These are phyloP conservation scores for Bombus superbus DNA, from an alignment of 1,140 invertebrate genomes.

Conservation along the genomic window DNA sequence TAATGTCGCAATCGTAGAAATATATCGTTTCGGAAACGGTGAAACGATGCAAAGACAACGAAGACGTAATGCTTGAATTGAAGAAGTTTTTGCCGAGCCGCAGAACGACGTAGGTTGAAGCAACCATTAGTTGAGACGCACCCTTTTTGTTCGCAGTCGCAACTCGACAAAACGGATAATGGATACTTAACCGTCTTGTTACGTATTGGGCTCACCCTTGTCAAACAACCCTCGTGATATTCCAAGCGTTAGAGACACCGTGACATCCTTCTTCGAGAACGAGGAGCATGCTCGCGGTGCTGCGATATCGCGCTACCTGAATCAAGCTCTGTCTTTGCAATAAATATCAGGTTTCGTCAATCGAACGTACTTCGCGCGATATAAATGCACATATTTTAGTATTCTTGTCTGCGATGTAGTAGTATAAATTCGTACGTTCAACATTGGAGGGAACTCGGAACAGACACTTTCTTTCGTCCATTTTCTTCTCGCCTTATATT, in stretches of 20 bases:
- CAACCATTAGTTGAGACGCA: conserved; percentile 47
- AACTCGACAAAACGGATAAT: conserved; percentile 55
- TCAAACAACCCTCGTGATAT: conserved; percentile 23
- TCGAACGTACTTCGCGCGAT: too few relatives aligned
- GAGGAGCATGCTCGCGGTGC: background rate
- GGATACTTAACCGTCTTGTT: conserved; percentile 62
- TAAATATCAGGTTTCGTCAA: too few relatives aligned
- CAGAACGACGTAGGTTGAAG: conserved; percentile 28
- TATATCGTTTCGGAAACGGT: background rate
- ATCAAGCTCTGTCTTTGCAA: background rate
- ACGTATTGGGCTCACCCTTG: conserved; percentile 40
- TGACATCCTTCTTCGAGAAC: background rate
- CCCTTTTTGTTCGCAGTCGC: conserved; percentile 54
- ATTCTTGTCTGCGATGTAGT: too few relatives aligned
- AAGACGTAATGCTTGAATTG: background rate
- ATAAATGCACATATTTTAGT: too few relatives aligned
- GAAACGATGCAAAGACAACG: background rate
- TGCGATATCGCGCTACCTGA: background rate
- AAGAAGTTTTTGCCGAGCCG: conserved; percentile 29
- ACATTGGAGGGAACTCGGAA: too few relatives aligned
- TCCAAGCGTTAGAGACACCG: background rate
- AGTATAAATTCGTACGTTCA: too few relatives aligned
- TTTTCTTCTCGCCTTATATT: background rate
- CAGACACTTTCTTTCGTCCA: too few relatives aligned
- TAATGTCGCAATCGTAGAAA: too few relatives aligned